Percentiles rank a stretch among this genome's conserved stretches.
Evolutionary conservation across 2,888 invertebrate genomes (phyloP).

Genomic region (Acronicta aceris): DNA sequence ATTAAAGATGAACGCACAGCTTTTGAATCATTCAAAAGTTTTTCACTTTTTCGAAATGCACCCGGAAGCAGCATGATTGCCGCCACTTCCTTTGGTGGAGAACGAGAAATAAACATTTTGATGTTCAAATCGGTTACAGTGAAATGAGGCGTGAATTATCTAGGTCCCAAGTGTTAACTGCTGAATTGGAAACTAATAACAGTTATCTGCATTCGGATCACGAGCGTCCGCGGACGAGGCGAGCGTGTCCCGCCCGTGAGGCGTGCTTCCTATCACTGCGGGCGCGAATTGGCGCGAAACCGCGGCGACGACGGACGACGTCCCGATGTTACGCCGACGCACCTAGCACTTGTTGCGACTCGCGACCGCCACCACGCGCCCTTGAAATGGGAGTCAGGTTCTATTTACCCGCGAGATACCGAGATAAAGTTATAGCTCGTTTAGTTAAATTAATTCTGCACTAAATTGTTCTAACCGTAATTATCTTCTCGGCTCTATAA

Average conservation of each 20-base stretch:
- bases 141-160: slow-evolving; percentile 40
- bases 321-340: slow-evolving; percentile 76
- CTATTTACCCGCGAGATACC: slow-evolving; percentile 38
- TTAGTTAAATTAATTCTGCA: slow-evolving; percentile 15
- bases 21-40: slow-evolving; percentile 27
- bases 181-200: slow-evolving; percentile 53
- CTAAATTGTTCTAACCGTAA: not conserved
- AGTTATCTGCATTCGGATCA: slow-evolving; percentile 61
- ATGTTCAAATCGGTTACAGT: slow-evolving; percentile 19
- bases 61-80: slow-evolving; percentile 29
- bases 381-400: slow-evolving; percentile 72
- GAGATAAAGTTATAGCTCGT: slow-evolving; percentile 23
- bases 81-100: slow-evolving; percentile 22
- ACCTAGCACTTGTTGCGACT: slow-evolving; percentile 80
- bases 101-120: slow-evolving; percentile 43
- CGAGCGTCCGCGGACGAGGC: slow-evolving; percentile 60
- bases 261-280: slow-evolving; percentile 82
- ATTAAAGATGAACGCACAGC: slow-evolving; percentile 30
- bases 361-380: slow-evolving; percentile 60
- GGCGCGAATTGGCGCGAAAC: slow-evolving; percentile 81
- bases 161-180: slow-evolving; percentile 44
- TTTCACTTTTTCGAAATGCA: slow-evolving; percentile 44
- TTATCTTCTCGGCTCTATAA: too few relatives aligned
- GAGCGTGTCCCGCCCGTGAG: slow-evolving; percentile 79
- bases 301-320: slow-evolving; percentile 53